Evolutionary conservation across 2,888 invertebrate species (phyloP), one percentile per base, ranked within the genome.

Genomic region (Phalera bucephala): DNA sequence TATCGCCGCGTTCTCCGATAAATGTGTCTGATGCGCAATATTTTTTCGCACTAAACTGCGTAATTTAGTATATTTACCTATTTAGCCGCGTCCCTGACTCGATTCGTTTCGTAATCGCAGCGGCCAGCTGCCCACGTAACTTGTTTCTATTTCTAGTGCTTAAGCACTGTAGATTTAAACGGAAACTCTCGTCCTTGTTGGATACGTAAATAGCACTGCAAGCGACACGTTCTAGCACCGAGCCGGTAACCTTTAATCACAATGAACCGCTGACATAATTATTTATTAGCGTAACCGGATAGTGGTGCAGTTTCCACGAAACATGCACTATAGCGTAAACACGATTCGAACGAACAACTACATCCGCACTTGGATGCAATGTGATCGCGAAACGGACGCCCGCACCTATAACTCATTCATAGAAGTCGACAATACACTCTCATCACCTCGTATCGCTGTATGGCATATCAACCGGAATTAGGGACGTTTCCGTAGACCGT

Each of bases 201-300:
- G 17, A 5, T 44, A 60, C 67, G 60, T 63, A 65, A 66, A 64
- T 67, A 67, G 58, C 57, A 27, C 22, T 36, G 41, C 52, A 44
- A 47, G 47, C 45, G 45, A 36, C 46, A 37, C 26, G 53, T 47
- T 52, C 45, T 47, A 49, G 42, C 51, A 43, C 40, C 52, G 54
- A 61, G 63, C 64, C 66, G 67, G 69, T 72, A 70, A 71, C 70
- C 72, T 73, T 71, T 72, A 74, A 75, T 77, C 73, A 70, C 71
- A 71, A 66, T 72, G 74, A 74, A 75, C 78, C 58, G 79, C 76
- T 85, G 83, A 83, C 84, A 83, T 80, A 81, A 81, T 85, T 83
- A 83, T 80, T 79, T 73, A 72, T 73, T 69, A 66, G 71, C 68
- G 80, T 75, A 83, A 84, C 77, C 72, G 73, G 78, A 83, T 81